phyloP scores from a whole-genome alignment of 2,888 invertebrate genomes.

The Cyrtodaria siliqua region DNA sequence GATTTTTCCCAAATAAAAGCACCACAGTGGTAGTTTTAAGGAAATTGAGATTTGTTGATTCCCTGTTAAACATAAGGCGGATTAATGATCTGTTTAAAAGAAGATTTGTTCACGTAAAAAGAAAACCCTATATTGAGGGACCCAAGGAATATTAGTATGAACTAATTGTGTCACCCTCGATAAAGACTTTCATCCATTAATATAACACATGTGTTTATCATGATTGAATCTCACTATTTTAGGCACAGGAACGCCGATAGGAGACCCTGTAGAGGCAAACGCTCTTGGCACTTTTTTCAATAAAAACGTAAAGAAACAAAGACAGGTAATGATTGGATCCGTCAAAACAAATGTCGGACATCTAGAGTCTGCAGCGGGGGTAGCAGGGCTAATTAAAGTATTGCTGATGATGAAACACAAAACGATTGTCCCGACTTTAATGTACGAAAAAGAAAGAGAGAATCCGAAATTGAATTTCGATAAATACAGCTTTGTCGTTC shows the following conservation, averaged over 20 bases:
- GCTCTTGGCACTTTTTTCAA: slow-evolving; percentile 46
- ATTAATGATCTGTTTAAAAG: too few relatives aligned
- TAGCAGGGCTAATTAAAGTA: slow-evolving; percentile 77
- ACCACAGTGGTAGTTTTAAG: too few relatives aligned
- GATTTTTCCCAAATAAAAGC: too few relatives aligned
- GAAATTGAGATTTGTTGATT: too few relatives aligned
- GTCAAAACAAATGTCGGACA: slow-evolving; percentile 81
- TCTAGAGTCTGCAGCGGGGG: slow-evolving; percentile 76
- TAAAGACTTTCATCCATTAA: too few relatives aligned
- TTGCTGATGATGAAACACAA: slow-evolving; percentile 75
- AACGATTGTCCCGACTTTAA: slow-evolving; percentile 68
- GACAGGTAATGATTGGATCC: slow-evolving; percentile 66
- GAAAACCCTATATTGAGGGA: too few relatives aligned
- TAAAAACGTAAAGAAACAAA: neutral
- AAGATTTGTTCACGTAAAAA: too few relatives aligned
- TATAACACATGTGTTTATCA: too few relatives aligned
- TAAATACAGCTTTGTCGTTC: slow-evolving; percentile 62
- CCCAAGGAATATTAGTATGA: too few relatives aligned
- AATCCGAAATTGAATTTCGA: slow-evolving; percentile 71
- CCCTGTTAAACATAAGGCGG: too few relatives aligned
- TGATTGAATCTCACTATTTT: too few relatives aligned
- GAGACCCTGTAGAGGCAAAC: slow-evolving; percentile 66
- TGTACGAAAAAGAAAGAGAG: slow-evolving; percentile 39
- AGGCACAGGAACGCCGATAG: slow-evolving; percentile 69
- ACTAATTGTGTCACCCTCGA: too few relatives aligned